Base-by-base conservation (phyloP, 2,888 invertebrate genomes). In the Nephrotoma guestfalica region DNA sequence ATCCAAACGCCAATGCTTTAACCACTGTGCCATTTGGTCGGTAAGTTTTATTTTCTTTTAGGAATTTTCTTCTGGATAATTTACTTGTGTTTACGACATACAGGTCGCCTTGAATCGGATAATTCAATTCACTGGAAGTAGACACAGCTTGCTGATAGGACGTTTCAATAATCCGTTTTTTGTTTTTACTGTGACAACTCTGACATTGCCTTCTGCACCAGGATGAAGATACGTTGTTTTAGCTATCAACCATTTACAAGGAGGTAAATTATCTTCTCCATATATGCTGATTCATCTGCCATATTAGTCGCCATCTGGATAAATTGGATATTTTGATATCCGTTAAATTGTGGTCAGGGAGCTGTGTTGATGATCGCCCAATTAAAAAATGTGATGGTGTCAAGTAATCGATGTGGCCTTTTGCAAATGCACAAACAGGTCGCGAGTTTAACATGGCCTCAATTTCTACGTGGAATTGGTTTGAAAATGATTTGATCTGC, bases 381-480 rank as follows among this genome's bases (percentile, higher is more conserved):
- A 83, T 83, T 1, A 83, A 9, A 40, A 83, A 83, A 83, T 83
- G 6, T 18, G 83, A 83, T 0, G 83, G 83, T 15, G 83, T 83
- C 18, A 83, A 40, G 18, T 83, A 83, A 15, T 9, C 40, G 1
- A 83, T 83, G 15, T 83, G n/a, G n/a, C n/a, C n/a, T n/a, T n/a
- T n/a, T n/a, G n/a, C n/a, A n/a, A n/a, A n/a, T n/a, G n/a, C n/a
- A n/a, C 87, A 47, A 88, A 88, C 86, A 88, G 41, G 0, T 88
- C 87, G n/a, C n/a, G n/a, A n/a, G n/a, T n/a, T n/a, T n/a, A n/a
- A n/a, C n/a, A n/a, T n/a, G n/a, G n/a, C n/a, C n/a, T n/a, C n/a
- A n/a, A 2, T 87, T 86, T 42, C 86, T 87, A 11, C 87, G 86
- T 43, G 87, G 88, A 13, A 87, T 88, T 41, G 87, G 87, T n/a